A percentile compares a stretch with the other conserved stretches of the same genome.
Conservation (phyloP, 2,888 invertebrate genomes). For the Machimus rusticus region DNA sequence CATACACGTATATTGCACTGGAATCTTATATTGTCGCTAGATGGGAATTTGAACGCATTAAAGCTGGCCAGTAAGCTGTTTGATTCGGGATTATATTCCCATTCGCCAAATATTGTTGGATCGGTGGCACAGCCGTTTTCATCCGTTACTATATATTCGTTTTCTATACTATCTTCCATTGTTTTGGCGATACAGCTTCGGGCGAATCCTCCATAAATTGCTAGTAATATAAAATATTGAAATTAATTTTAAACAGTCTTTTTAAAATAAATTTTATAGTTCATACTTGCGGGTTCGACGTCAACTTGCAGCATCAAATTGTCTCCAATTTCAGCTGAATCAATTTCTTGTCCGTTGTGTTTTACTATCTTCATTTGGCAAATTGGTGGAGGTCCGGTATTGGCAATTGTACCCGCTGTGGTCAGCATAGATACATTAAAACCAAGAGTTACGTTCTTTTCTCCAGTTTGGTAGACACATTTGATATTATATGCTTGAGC, state of each 20-base stretch:
- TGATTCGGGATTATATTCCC: slow-evolving; percentile 87
- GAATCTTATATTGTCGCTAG: slow-evolving; percentile 92
- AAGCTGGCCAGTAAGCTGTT: slow-evolving; percentile 87
- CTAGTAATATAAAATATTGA: slow-evolving; percentile 59
- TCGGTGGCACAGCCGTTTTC: slow-evolving; percentile 94
- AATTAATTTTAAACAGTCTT: neutral
- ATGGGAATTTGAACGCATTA: slow-evolving; percentile 95
- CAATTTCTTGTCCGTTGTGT: slow-evolving; percentile 85
- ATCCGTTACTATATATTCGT: slow-evolving; percentile 91
- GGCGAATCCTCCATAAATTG: slow-evolving; percentile 93
- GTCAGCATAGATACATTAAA: slow-evolving; percentile 96
- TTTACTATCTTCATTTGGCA: slow-evolving; percentile 93
- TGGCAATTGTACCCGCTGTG: slow-evolving; percentile 93
- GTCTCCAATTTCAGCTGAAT: slow-evolving; percentile 91
- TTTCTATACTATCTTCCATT: slow-evolving; percentile 85
- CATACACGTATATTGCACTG: slow-evolving; percentile 95
- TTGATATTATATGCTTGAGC: slow-evolving; percentile 96
- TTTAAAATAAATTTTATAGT: neutral
- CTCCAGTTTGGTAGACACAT: slow-evolving; percentile 93
- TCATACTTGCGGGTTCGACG: slow-evolving; percentile 77
- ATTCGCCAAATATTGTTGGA: slow-evolving; percentile 90
- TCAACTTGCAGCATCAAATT: slow-evolving; percentile 86
- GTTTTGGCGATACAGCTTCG: slow-evolving; percentile 93
- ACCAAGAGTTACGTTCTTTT: slow-evolving; percentile 89
- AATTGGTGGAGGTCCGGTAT: slow-evolving; percentile 92